phyloP scores from a whole-genome alignment of 2,113 vertebrate species.

The Trachemys scripta region DNA sequence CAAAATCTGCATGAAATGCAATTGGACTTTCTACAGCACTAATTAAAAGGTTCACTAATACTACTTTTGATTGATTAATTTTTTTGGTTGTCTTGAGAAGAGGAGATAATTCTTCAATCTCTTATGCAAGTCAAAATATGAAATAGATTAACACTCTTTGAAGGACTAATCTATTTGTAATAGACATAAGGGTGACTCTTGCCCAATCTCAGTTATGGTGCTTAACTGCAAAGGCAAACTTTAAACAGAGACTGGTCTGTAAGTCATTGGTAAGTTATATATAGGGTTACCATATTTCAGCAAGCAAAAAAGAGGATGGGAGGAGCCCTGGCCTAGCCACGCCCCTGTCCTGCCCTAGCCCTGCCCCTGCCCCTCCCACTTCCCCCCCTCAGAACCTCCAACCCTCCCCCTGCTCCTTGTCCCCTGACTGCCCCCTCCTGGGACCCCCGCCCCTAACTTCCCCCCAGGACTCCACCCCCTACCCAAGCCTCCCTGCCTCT shows the following conservation, averaged over 20 bases:
- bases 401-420: too few species aligned
- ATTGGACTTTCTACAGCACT: background rate
- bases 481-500: too few species aligned
- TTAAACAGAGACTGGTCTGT: background rate
- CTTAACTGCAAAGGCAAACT: background rate
- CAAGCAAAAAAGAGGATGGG: too few species aligned
- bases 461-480: too few species aligned
- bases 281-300: too few species aligned
- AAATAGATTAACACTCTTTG: background rate
- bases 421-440: too few species aligned
- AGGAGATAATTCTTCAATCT: background rate
- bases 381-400: too few species aligned
- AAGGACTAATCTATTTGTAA: background rate
- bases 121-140: background rate
- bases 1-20: rapidly evolving
- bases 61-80: background rate
- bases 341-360: too few species aligned
- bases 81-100: background rate
- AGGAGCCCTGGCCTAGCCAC: too few species aligned
- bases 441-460: too few species aligned
- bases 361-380: too few species aligned
- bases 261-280: background rate
- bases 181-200: background rate
- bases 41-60: background rate
- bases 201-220: background rate